phyloP scores from a whole-genome alignment of 2,797 vertebrate genomes.

The Sebastes steindachneri region DNA sequence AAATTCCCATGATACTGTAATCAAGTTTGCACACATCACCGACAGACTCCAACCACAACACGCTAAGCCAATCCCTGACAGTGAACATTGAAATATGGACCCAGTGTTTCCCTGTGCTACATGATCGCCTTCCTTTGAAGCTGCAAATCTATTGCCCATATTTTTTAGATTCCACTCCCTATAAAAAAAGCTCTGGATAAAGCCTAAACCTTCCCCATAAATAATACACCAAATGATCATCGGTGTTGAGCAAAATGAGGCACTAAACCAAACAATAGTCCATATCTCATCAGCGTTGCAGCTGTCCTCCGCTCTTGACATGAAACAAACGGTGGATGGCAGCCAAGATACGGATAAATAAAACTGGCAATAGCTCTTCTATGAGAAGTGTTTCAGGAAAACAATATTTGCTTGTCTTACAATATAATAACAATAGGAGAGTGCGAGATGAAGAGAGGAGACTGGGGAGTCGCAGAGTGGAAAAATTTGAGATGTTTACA shows the following conservation, averaged over 20 bases:
- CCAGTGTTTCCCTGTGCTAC: conserved; percentile 6
- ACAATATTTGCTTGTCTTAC: conserved; percentile 61
- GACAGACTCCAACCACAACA: conserved; percentile 25
- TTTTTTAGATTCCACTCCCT: conserved; percentile 16
- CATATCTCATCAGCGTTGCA: conserved; percentile 39
- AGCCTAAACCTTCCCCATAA: conserved; percentile 26
- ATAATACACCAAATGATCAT: conserved; percentile 33
- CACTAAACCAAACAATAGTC: conserved; percentile 58
- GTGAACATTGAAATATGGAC: conserved; percentile 17
- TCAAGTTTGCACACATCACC: conserved; percentile 31
- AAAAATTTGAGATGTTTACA: conserved; percentile 63
- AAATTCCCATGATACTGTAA: conserved; percentile 36
- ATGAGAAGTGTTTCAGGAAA: conserved; percentile 54
- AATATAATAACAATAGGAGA: conserved; percentile 42
- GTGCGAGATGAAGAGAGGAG: conserved; percentile 24
- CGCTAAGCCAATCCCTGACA: neutral
- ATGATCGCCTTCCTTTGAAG: conserved; percentile 23
- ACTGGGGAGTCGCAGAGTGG: conserved; percentile 23
- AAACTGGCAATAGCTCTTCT: conserved; percentile 52
- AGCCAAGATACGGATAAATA: conserved; percentile 60
- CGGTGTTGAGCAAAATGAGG: conserved; percentile 57
- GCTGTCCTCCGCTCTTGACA: conserved; percentile 50
- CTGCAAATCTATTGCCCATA: conserved; percentile 9
- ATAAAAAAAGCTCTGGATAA: conserved; percentile 31
- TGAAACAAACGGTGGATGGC: conserved; percentile 42